Base-by-base conservation (phyloP, 2,888 invertebrate species). In the Mactromeris polynyma region DNA sequence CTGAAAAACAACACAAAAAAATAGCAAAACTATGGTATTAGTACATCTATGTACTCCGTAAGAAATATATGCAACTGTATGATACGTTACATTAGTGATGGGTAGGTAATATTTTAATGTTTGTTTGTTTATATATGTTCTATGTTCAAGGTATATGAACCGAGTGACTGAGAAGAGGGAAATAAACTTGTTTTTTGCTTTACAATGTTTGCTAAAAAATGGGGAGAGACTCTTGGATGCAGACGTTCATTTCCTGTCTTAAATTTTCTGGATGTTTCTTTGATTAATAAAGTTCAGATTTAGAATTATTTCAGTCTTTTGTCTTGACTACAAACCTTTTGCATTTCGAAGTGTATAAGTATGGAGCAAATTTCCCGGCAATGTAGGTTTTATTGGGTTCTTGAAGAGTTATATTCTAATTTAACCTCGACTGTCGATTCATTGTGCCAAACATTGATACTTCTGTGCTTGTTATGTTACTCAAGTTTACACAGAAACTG, bases 1-100 rank as follows among this genome's bases (percentile, higher is more conserved):
- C 42, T 54, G 26, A 54, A 88, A 84, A 81, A 64, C 42, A 73
- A 73, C 42, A 83, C 82, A 85, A 88, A 88, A 88, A 88, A 88
- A 88, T 77, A 81, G 85, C 9, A 88, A 88, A 88, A 88, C 46
- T 14, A 58, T 73, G n/a, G n/a, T 64, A 26, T 11, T 2, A 64
- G 58, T 64, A 64, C 58, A 64, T 26, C n/a, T 46, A 7, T 64
- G 58, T 64, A 64, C 33, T 69, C 17, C 33, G 19, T 77, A 83
- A 46, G 51, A 83, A 85, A 79, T 73, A 58, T 80, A 79, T 51
- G 78, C 6, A 80, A 85, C 85, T 85, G 85, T 85, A 81, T 9
- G 64, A 85, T 85, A 80, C 80, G 80, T 85, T 80, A 40, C n/a
- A 46, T 26, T 85, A 80, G 80, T 46, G 38, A 36, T 42, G 19